Conservation (phyloP, 2,797 vertebrate species). For the Ptychadena robeensis region DNA sequence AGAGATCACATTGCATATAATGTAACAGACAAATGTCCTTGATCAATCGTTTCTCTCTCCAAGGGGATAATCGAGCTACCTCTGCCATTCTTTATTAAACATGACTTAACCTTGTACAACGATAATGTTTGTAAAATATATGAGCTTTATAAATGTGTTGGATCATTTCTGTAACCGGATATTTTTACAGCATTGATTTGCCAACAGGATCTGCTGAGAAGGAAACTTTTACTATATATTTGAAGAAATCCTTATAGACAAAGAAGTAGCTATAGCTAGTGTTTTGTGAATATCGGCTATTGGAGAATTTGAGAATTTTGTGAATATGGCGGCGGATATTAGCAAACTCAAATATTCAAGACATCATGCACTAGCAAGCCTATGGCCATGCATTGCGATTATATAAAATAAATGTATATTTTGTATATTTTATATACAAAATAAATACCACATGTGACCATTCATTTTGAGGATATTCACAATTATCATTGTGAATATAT, state of each 20-base stretch:
- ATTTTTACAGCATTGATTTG: slow-evolving; percentile 17
- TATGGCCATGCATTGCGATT: no score
- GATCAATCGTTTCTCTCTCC: slow-evolving; percentile 66
- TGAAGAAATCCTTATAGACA: not conserved
- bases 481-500: no score
- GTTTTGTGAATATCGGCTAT: no score
- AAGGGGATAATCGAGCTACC: slow-evolving; percentile 32
- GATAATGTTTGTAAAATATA: slow-evolving; percentile 26
- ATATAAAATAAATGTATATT: no score
- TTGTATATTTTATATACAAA: no score
- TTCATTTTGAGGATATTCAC: no score
- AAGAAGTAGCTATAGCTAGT: not conserved
- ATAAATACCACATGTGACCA: no score
- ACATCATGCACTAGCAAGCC: no score
- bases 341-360: no score
- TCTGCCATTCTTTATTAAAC: slow-evolving; percentile 45
- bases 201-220: not conserved
- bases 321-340: no score
- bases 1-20: slow-evolving; percentile 71
- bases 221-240: not conserved
- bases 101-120: slow-evolving; percentile 38
- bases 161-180: slow-evolving; percentile 22
- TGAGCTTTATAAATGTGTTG: slow-evolving; percentile 11
- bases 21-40: slow-evolving; percentile 75
- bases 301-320: no score